Evolutionary conservation across 2,113 vertebrate species (phyloP).

Genomic region (Pimephales promelas): DNA sequence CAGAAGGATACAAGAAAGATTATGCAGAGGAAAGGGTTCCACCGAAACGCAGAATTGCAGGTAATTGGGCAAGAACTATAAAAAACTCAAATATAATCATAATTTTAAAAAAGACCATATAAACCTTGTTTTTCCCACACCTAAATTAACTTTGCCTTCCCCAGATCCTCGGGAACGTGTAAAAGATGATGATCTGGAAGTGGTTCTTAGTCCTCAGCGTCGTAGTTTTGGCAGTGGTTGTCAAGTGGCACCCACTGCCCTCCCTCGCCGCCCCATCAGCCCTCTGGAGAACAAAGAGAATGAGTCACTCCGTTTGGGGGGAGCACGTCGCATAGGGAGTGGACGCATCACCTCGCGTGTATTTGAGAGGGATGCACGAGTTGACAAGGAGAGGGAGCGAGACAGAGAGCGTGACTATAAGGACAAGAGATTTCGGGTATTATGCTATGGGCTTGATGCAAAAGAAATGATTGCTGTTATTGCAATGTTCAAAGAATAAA

Average conservation of each 20-base stretch:
- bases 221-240: conserved; percentile 97
- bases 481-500: not conserved
- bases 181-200: conserved; percentile 96
- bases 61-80: conserved; percentile 70
- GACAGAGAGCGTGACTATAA: conserved; percentile 93
- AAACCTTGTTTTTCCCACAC: not conserved
- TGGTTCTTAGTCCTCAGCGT: conserved; percentile 92
- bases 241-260: conserved; percentile 78
- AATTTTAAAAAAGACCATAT: no score
- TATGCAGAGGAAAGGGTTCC: conserved; percentile 84
- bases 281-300: conserved; percentile 92
- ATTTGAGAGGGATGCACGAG: conserved; percentile 89
- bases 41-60: conserved; percentile 89
- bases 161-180: conserved; percentile 93
- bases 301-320: conserved; percentile 85
- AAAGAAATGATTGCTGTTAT: not conserved
- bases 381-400: conserved; percentile 87
- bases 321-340: conserved; percentile 90
- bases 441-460: not conserved
- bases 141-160: conserved; percentile 1
- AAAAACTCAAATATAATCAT: no score
- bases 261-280: conserved; percentile 84
- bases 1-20: conserved; percentile 91
- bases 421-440: conserved; percentile 95
- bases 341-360: conserved; percentile 89